Conservation (phyloP, 2,888 invertebrate species). For the Agonum fuliginosum region DNA sequence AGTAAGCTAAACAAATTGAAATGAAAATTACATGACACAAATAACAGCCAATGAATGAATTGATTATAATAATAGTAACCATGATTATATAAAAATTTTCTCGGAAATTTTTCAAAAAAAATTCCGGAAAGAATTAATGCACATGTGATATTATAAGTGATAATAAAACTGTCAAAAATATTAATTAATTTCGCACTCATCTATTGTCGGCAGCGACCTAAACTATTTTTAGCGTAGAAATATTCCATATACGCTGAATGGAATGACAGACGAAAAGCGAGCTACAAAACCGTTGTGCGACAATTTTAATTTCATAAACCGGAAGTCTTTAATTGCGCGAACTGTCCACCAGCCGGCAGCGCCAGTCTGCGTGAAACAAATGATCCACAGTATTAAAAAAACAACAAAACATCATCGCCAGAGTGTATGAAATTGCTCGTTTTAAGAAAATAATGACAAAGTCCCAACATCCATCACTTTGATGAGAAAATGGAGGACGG, state of each 20-base stretch:
- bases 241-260: neutral
- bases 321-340: constrained; percentile 37
- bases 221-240: no score
- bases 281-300: neutral
- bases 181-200: no score
- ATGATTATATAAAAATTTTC: no score
- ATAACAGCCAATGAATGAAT: no score
- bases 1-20: no score
- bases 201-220: no score
- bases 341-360: constrained; percentile 4
- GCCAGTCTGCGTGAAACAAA: constrained; percentile 7
- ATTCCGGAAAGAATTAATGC: no score
- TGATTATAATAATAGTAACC: no score
- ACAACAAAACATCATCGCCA: neutral
- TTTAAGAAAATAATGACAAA: constrained; percentile 17
- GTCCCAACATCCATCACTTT: constrained; percentile 22
- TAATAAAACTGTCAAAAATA: no score
- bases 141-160: no score
- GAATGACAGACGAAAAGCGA: constrained; percentile 3
- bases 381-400: constrained; percentile 22
- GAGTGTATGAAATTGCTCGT: constrained; percentile 4
- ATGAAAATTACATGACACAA: no score
- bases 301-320: constrained; percentile 20
- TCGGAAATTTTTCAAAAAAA: no score
- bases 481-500: constrained; percentile 23